Evolutionary conservation across 2,113 vertebrate genomes (phyloP).

Genomic region (Neolamprologus ventralis): DNA sequence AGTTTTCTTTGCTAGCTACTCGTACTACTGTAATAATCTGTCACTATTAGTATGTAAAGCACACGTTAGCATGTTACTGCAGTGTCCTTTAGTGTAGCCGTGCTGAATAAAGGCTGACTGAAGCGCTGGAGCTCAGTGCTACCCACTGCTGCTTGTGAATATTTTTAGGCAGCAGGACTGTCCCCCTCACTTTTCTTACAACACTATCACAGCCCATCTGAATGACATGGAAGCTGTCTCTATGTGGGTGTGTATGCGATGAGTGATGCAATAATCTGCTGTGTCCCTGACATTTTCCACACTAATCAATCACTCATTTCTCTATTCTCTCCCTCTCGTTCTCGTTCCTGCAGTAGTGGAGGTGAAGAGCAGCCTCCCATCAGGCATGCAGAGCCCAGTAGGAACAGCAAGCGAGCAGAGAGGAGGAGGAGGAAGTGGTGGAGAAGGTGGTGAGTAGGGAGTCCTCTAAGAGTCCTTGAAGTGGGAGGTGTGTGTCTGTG

Average conservation of each 20-base stretch:
- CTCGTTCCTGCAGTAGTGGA: slow-evolving; percentile 70
- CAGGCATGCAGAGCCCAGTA: slow-evolving; percentile 78
- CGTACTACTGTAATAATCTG: background rate
- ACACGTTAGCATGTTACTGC: background rate
- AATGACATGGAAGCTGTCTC: slow-evolving; percentile 1
- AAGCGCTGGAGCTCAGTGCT: background rate
- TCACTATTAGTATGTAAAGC: background rate
- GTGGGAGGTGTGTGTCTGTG: background rate
- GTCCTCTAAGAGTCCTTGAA: slow-evolving; percentile 2
- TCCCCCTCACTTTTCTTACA: slow-evolving; percentile 8
- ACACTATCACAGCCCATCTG: background rate
- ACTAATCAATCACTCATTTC: background rate
- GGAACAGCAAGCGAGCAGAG: slow-evolving; percentile 62
- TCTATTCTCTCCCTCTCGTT: background rate
- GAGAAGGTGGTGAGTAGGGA: slow-evolving; percentile 40
- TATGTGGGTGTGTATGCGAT: background rate
- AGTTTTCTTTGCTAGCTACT: background rate
- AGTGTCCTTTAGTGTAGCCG: background rate
- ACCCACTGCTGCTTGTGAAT: background rate
- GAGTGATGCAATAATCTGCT: slow-evolving; percentile 12
- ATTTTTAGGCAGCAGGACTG: slow-evolving; percentile 20
- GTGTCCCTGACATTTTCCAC: background rate
- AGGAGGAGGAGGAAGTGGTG: slow-evolving; percentile 30
- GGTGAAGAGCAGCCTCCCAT: slow-evolving; percentile 81
- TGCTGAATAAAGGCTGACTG: background rate